These are phyloP conservation scores for Herpailurus yagouaroundi DNA, from an alignment of 2,113 vertebrate genomes.

Conservation along the genomic window DNA sequence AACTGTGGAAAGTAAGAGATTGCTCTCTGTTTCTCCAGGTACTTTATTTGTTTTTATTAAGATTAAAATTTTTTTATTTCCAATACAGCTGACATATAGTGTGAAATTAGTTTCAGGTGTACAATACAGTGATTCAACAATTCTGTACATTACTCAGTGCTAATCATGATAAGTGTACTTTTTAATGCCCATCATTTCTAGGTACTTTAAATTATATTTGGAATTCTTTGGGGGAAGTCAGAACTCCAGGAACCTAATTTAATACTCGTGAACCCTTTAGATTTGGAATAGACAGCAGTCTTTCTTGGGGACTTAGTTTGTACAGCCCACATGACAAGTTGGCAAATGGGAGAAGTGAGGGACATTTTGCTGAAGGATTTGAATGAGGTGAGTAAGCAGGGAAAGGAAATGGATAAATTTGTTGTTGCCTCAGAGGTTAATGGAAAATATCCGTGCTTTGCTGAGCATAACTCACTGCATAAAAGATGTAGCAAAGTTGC, in stretches of 20 bases:
- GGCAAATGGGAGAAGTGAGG: background rate
- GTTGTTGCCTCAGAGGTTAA: slow-evolving; percentile 72
- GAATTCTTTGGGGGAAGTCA: background rate
- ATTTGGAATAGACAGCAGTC: background rate
- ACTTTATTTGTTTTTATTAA: background rate
- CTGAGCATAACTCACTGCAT: slow-evolving; percentile 60
- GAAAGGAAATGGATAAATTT: slow-evolving; percentile 59
- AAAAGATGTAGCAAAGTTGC: slow-evolving; percentile 62
- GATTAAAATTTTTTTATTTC: background rate
- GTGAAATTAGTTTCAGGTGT: background rate
- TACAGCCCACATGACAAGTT: background rate
- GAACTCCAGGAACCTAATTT: background rate
- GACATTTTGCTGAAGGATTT: background rate
- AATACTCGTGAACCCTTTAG: background rate
- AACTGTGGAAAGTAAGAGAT: background rate
- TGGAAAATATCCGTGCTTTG: slow-evolving; percentile 68
- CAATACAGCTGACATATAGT: background rate
- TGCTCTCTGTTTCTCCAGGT: background rate
- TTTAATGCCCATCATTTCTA: background rate
- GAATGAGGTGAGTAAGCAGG: background rate
- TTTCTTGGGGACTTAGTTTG: background rate
- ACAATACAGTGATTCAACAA: background rate
- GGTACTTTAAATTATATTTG: background rate
- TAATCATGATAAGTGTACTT: background rate
- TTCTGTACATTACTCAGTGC: background rate